Evolutionary conservation across 2,113 vertebrate species (phyloP).

Genomic region (Camelus bactrianus): DNA sequence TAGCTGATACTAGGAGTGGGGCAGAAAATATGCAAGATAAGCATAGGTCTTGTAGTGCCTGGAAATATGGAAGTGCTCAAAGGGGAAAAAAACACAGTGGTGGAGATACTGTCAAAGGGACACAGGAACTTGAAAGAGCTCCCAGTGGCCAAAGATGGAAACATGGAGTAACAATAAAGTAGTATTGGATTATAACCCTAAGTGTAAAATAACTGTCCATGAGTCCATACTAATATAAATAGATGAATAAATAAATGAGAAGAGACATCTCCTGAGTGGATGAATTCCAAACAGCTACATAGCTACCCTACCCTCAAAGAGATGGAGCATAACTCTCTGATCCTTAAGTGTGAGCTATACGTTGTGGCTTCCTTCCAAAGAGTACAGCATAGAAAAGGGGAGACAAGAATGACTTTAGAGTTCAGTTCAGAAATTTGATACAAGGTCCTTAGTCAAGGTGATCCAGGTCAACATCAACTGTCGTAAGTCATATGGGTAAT

Average conservation of each 20-base stretch:
- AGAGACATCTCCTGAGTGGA: not conserved
- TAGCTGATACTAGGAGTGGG: not conserved
- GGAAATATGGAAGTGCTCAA: not conserved
- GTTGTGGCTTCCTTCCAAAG: not conserved
- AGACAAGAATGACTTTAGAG: not conserved
- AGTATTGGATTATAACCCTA: not conserved
- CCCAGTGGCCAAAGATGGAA: not conserved
- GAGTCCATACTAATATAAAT: not conserved
- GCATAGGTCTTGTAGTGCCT: not conserved
- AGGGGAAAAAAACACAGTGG: not conserved
- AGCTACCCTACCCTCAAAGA: not conserved
- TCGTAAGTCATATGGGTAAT: not conserved
- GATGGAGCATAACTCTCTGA: not conserved
- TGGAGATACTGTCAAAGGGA: not conserved
- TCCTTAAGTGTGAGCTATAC: not conserved
- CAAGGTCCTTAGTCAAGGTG: not conserved
- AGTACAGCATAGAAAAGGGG: not conserved
- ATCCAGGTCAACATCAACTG: not conserved
- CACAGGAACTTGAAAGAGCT: not conserved
- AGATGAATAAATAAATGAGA: not conserved
- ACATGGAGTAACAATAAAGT: not conserved
- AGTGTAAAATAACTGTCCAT: not conserved
- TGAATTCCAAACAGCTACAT: not conserved
- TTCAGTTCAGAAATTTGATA: conserved; percentile 7
- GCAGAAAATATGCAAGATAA: not conserved